Percentiles rank a stretch among this genome's conserved stretches.
Evolutionary conservation across 2,113 vertebrate genomes (phyloP).

Genomic region (Halcyon senegalensis): DNA sequence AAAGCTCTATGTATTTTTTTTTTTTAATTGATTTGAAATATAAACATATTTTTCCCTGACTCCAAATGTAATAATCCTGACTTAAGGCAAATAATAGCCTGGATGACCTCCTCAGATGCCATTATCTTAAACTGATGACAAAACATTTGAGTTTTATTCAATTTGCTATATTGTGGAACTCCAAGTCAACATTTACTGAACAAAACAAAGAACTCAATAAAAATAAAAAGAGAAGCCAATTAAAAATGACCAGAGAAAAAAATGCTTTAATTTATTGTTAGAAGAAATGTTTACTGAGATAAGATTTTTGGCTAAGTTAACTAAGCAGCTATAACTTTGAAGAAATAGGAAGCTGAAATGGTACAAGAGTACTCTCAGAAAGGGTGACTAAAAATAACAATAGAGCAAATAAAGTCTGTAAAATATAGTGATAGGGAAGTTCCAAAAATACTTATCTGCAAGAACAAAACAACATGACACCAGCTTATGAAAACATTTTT

Average conservation of each 20-base stretch:
- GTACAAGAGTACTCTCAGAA: neutral
- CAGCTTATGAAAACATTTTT: slow-evolving; percentile 39
- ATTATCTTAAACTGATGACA: neutral
- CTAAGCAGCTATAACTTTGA: neutral
- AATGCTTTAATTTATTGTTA: slow-evolving; percentile 10
- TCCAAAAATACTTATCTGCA: slow-evolving; percentile 40
- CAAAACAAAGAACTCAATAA: neutral
- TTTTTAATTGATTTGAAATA: neutral
- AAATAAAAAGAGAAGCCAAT: neutral
- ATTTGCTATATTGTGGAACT: neutral
- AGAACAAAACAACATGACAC: slow-evolving; percentile 54
- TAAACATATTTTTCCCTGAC: neutral
- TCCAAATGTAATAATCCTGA: neutral
- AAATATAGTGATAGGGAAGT: neutral
- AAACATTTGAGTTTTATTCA: neutral
- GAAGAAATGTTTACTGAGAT: neutral
- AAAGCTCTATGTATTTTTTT: neutral
- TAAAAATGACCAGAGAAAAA: neutral
- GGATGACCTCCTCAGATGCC: neutral
- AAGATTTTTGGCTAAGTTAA: slow-evolving; percentile 15
- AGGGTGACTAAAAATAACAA: slow-evolving; percentile 57
- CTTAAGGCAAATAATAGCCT: neutral
- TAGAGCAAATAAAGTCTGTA: slow-evolving; percentile 31
- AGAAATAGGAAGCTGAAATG: slow-evolving; percentile 19
- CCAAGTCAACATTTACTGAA: neutral